Evolutionary conservation across 2,797 vertebrate genomes (phyloP), one percentile per base, ranked within the genome.

Genomic region (Anguilla obscura): DNA sequence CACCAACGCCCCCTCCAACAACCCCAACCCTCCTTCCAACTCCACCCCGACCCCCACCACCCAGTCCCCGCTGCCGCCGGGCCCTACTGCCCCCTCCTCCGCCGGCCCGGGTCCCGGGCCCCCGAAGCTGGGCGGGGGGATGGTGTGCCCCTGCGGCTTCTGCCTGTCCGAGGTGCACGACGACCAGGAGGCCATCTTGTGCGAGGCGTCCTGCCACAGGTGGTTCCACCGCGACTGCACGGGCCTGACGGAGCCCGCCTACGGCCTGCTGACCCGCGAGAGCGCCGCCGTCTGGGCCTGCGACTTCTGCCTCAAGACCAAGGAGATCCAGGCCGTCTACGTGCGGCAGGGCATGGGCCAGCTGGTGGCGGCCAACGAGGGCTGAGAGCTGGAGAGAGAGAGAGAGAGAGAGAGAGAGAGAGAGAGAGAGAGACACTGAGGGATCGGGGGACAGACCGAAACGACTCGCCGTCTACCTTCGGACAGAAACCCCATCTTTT

Each of bases 221-320:
- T 99, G 98, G 98, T 99, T 98, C 92, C 98, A 99, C 92, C 97
- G 98, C 0, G 98, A 99, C 90, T 99, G 98, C 94, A 99, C 98
- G 0, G 98, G 98, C 63, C 97, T 99, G 94, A 99, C 98, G 0
- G 98, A 99, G 93, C 98, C 97, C 0, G 98, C 98, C 10, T 99
- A 99, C 0, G 98, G 98, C 90, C 94, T 99, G 91, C 97, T 99
- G 91, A 99, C 98, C 90, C 97, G 97, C 0, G 98, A 99, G 94
- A 97, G 97, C 21, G 97, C 98, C 0, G 98, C 98, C 0, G 98
- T 99, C 56, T 99, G 98, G 98, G 98, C 98, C 92, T 99, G 98
- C 0, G 98, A 99, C 89, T 98, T 97, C 94, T 99, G 98, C 94
- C 98, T 99, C 92, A 99, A 99, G 94, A 98, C 97, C 36, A 99